Base-by-base conservation (phyloP, 2,113 vertebrate species). In the Guaruba guarouba region DNA sequence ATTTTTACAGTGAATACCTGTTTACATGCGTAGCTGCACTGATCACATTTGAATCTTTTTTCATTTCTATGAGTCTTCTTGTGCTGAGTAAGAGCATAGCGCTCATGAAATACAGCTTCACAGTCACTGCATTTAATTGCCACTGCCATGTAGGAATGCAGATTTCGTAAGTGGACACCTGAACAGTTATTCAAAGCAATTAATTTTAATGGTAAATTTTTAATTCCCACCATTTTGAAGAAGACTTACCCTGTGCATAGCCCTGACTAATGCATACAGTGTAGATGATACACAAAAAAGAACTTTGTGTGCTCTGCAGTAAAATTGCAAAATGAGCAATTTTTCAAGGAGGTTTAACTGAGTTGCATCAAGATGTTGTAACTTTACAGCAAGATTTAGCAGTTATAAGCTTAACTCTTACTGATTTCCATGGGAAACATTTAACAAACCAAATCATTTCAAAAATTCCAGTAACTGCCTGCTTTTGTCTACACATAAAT, bases 111-210 rank as follows among this genome's bases (percentile, higher is more conserved):
- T 46, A 27, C 63, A 0, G 90, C 88, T 0, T 95, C 52, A 7
- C 97, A 98, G 82, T 92, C 95, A 46, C 89, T 96, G 93, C 97
- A 98, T 33, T 88, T 95, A 52, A 97, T 22, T 29, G 93, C 97
- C 5, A 59, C 31, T 1, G 95, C 73, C 33, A 61, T 9, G 68
- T 95, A 94, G 3, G 95, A 57, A 37, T 98, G 98, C 71, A 98
- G 67, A 29, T 98, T 98, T 48, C 27, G 70, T 77, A 98, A 8
- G 16, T 98, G 98, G 75, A 97, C 96, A 7, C 95, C 98, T 98
- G 22, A 75, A 67, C 18, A 23, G 13, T 33, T 17, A 19, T 35
- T 61, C 41, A 78, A 67, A 85, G 17, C 12, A 63, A 28, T 4
- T 15, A 3, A 4, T 29, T 63, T 77, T 19, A 71, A 35, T 4